Conservation (phyloP, 2,797 vertebrate genomes). For the Galaxias olidus region DNA sequence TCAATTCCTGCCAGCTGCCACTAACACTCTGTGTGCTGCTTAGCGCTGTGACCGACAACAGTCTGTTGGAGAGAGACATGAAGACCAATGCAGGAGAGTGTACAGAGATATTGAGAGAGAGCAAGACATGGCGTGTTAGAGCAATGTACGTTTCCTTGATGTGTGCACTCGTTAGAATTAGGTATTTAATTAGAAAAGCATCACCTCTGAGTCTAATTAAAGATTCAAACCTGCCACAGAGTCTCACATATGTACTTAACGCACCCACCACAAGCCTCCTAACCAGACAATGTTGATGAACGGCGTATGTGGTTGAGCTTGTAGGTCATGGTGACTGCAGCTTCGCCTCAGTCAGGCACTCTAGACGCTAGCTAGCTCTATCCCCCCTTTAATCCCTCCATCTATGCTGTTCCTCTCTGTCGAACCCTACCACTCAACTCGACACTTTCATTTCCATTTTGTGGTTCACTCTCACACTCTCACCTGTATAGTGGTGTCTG, state of each 20-base stretch:
- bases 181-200: too few species aligned
- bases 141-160: too few species aligned
- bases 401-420: not conserved
- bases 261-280: conserved; percentile 12
- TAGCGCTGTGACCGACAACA: not conserved
- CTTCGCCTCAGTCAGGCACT: conserved; percentile 33
- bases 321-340: conserved; percentile 48
- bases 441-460: too few species aligned
- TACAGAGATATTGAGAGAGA: conserved; percentile 12
- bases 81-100: not conserved
- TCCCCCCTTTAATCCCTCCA: not conserved
- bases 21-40: too few species aligned
- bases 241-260: conserved; percentile 17
- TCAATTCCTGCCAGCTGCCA: too few species aligned
- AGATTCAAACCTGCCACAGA: conserved; percentile 24
- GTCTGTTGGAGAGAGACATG: not conserved
- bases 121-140: conserved; percentile 2
- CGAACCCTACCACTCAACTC: too few species aligned
- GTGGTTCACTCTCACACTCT: too few species aligned
- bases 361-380: not conserved
- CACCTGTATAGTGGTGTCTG: too few species aligned
- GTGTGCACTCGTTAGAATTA: too few species aligned
- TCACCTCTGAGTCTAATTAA: conserved; percentile 34
- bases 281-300: conserved; percentile 59
- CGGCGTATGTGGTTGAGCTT: conserved; percentile 50